Percentiles rank a stretch among this genome's conserved stretches.
These are phyloP conservation scores for Coracias cyanogaster DNA, from an alignment of 2,797 vertebrate genomes.

Conservation along the genomic window DNA sequence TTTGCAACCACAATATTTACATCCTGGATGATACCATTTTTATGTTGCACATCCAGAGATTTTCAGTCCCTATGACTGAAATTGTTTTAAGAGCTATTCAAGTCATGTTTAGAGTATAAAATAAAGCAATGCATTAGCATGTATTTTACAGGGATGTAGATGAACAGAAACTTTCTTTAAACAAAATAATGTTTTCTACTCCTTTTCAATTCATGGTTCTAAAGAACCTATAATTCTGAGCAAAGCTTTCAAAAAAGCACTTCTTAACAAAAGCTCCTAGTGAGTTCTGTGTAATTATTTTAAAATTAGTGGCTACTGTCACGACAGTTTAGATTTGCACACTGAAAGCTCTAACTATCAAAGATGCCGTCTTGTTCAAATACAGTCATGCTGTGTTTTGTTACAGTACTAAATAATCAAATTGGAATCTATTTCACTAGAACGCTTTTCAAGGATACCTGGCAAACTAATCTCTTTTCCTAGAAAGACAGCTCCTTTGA, in stretches of 20 bases:
- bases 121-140: not conserved
- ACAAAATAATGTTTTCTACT: not conserved
- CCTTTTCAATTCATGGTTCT: not conserved
- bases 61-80: not conserved
- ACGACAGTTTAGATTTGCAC: not conserved
- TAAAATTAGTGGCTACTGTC: constrained; percentile 8
- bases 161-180: not conserved
- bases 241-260: not conserved
- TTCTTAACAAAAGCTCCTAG: not conserved
- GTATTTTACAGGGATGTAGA: not conserved
- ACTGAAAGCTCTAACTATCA: not conserved
- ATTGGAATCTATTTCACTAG: not conserved
- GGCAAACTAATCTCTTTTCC: not conserved
- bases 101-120: not conserved
- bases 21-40: not conserved
- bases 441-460: not conserved
- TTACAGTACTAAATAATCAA: not conserved
- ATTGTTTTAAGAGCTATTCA: not conserved
- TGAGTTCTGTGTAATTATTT: constrained; percentile 4
- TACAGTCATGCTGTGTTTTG: not conserved
- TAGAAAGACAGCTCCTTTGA: not conserved
- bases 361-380: not conserved
- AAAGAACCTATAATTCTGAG: not conserved
- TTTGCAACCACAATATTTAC: not conserved
- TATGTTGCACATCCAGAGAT: not conserved